These are phyloP conservation scores for Cyanistes caeruleus DNA, from an alignment of 2,113 vertebrate species.

Conservation along the genomic window DNA sequence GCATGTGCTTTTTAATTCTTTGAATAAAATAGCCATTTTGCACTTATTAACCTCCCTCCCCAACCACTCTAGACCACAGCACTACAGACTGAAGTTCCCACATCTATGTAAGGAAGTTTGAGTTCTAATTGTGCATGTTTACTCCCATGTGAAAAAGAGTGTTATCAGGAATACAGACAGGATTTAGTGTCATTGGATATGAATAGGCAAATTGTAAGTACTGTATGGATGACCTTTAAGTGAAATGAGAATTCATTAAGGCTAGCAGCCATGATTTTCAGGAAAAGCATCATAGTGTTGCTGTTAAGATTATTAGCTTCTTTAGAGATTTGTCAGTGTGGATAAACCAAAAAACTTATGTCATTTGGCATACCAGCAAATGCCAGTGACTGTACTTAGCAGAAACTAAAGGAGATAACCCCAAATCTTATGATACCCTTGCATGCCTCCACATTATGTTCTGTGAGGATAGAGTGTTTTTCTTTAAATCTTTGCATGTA, in stretches of 20 bases:
- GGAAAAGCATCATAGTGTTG: not conserved
- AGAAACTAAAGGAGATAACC: not conserved
- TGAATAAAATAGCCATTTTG: not conserved
- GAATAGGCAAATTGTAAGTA: not conserved
- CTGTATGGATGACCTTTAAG: not conserved
- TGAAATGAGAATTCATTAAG: not conserved
- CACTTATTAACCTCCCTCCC: not conserved
- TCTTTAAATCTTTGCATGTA: not conserved
- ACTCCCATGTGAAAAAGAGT: not conserved
- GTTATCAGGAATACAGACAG: not conserved
- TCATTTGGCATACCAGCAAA: not conserved
- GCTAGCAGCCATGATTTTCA: not conserved
- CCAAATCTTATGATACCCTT: not conserved
- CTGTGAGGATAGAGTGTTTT: not conserved
- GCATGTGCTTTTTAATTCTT: not conserved
- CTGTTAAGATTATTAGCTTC: not conserved
- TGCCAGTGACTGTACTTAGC: not conserved
- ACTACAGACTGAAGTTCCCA: not conserved
- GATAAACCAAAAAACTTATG: not conserved
- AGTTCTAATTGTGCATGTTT: not conserved
- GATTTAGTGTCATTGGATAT: not conserved
- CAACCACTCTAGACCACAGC: not conserved
- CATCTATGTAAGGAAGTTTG: not conserved
- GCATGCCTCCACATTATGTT: not conserved
- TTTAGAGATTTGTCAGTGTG: not conserved